These are phyloP conservation scores for Lamellibrachia columna DNA, from an alignment of 2,888 invertebrate species.

Conservation along the genomic window DNA sequence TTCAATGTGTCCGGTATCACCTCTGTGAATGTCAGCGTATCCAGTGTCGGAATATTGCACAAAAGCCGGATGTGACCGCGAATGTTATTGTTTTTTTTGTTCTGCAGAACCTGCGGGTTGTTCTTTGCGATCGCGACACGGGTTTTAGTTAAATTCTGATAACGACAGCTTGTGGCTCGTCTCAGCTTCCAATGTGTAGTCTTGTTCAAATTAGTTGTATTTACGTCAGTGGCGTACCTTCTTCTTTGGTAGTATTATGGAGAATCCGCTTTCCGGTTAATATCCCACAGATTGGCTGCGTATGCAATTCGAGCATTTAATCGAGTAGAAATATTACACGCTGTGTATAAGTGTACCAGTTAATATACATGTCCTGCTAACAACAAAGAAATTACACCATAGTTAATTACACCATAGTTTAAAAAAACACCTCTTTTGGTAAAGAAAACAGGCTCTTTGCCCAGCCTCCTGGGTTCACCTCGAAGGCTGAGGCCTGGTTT, in stretches of 20 bases:
- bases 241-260: not conserved
- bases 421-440: no score
- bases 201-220: not conserved
- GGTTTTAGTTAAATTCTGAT: no score
- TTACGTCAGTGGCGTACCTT: not conserved
- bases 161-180: not conserved
- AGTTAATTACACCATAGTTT: no score
- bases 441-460: no score
- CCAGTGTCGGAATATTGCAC: not conserved
- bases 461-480: no score
- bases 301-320: no score
- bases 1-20: not conserved
- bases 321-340: no score
- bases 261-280: not conserved
- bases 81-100: not conserved
- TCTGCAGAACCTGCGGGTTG: not conserved
- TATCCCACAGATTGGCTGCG: no score
- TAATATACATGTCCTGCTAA: no score
- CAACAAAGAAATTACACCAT: no score
- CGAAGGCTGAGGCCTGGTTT: no score
- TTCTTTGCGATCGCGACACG: not conserved
- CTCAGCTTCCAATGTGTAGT: not conserved
- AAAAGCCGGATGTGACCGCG: not conserved
- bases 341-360: no score
- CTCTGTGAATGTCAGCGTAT: not conserved